Evolutionary conservation across 2,888 invertebrate species (phyloP).

Genomic region (Drosophila fulvimacula): DNA sequence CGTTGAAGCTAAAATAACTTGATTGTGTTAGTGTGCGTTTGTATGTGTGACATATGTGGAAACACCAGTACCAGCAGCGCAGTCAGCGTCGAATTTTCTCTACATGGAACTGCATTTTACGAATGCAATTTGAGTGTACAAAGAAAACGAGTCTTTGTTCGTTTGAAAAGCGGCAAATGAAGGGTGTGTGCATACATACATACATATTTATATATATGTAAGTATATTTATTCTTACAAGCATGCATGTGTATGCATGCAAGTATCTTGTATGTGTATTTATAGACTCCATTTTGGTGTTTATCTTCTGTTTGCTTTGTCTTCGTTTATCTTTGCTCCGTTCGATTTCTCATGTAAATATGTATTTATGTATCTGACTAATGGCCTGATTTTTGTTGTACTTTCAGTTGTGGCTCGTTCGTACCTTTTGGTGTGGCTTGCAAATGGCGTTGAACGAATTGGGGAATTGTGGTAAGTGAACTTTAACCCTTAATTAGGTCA

Average conservation of each 20-base stretch:
- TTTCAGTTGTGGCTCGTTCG: slow-evolving; percentile 25
- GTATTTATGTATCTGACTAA: slow-evolving; percentile 25
- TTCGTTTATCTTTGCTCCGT: slow-evolving; percentile 27
- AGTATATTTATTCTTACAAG: slow-evolving; percentile 11
- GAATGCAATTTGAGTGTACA: slow-evolving; percentile 62
- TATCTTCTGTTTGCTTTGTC: slow-evolving; percentile 37
- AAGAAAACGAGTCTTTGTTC: slow-evolving; percentile 75
- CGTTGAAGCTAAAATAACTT: slow-evolving; percentile 59
- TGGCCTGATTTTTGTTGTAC: slow-evolving; percentile 13
- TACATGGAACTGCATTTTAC: slow-evolving; percentile 56
- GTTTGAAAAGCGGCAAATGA: slow-evolving; percentile 48
- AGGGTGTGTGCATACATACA: slow-evolving; percentile 62
- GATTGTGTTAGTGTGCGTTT: slow-evolving; percentile 41
- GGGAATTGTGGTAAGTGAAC: slow-evolving; percentile 42
- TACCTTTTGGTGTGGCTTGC: slow-evolving; percentile 4
- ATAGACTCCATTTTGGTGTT: slow-evolving; percentile 46
- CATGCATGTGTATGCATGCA: slow-evolving; percentile 1
- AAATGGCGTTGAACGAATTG: slow-evolving; percentile 18
- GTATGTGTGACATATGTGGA: slow-evolving; percentile 12
- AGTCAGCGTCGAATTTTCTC: slow-evolving; percentile 65
- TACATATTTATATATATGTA: background rate
- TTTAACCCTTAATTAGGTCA: slow-evolving; percentile 50
- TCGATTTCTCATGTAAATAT: slow-evolving; percentile 20
- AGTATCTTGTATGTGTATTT: slow-evolving; percentile 33
- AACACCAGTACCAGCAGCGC: slow-evolving; percentile 34